Percentiles rank a stretch among this genome's conserved stretches.
These are phyloP conservation scores for Elegia similella DNA, from an alignment of 2,888 invertebrate species.

Conservation along the genomic window DNA sequence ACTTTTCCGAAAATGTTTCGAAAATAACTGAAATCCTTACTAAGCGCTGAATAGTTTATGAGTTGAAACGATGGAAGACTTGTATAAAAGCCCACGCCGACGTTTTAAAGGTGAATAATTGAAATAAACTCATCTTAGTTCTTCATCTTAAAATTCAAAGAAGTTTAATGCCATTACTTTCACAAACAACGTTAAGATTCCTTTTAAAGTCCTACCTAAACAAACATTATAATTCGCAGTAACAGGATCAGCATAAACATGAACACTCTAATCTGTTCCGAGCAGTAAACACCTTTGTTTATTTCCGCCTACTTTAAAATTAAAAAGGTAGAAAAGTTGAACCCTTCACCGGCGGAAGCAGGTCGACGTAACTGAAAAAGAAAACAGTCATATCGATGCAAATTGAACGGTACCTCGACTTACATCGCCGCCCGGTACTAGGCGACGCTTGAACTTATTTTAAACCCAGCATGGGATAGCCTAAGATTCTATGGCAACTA, in stretches of 20 bases:
- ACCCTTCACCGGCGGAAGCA: neutral
- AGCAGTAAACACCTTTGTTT: constrained; percentile 1
- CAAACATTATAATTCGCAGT: too few relatives aligned
- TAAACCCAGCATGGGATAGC: constrained; percentile 16
- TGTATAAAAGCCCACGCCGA: too few relatives aligned
- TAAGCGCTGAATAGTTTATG: too few relatives aligned
- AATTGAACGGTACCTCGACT: constrained; percentile 10
- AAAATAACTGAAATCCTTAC: too few relatives aligned
- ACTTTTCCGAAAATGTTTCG: too few relatives aligned
- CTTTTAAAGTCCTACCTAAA: too few relatives aligned
- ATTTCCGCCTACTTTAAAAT: constrained; percentile 9
- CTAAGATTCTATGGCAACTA: neutral
- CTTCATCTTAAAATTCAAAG: too few relatives aligned
- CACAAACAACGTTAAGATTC: too few relatives aligned
- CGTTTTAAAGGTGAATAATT: too few relatives aligned
- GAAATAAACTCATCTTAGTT: too few relatives aligned
- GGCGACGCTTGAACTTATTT: constrained; percentile 17
- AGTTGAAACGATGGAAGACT: too few relatives aligned
- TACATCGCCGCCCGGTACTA: constrained; percentile 17
- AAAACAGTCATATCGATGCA: constrained; percentile 11
- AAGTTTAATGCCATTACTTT: too few relatives aligned
- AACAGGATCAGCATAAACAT: neutral
- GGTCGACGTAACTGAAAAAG: constrained; percentile 13
- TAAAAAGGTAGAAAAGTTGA: constrained; percentile 2
- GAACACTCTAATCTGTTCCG: neutral